Base-by-base conservation (phyloP, 2,888 invertebrate species). In the Ernsta delagoae region DNA sequence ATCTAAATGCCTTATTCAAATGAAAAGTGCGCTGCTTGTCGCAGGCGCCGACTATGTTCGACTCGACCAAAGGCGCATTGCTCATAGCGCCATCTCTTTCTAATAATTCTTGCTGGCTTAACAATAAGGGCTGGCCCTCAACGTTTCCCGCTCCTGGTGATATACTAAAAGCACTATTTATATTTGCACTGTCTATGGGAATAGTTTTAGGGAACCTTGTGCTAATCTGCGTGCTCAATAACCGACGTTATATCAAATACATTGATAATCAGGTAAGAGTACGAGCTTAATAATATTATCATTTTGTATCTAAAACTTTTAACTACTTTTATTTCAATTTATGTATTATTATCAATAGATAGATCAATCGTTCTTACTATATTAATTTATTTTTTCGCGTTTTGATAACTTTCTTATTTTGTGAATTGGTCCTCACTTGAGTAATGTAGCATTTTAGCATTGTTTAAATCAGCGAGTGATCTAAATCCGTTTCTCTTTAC, bases 51-150 rank as follows among this genome's bases (percentile, higher is more conserved):
- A 93, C 85, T 89, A 95, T 95, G 95, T 93, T 95, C 87, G 95
- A 95, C 89, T 94, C 94, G 89, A 93, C 92, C 77, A 96, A 95
- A 88, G 94, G 95, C 87, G 95, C 96, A 83, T 95, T 96, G 88
- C 94, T 97, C 82, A 95, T 96, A 83, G 96, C 97, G 83, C 97
- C 97, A 74, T 95, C 96, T 77, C 94, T 97, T 68, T 96, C 96
- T 86, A 97, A 97, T 91, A 97, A 96, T 87, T 97, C 97, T 79
- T 97, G 97, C 87, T 95, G 96, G 88, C 95, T 96, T 84, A 95
- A 96, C 73, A 90, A 87, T 54, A 94, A 95, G 78, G 94, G 95
- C 72, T 96, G 95, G 84, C 94, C 96, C 60, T 94, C 96, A 9
- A 89, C 95, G 1, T 94, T 94, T 71, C 94, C 96, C 66, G 95